Percentiles rank a stretch among this genome's conserved stretches.
Evolutionary conservation across 2,797 vertebrate species (phyloP).

Genomic region (Halcyon chelicuti): DNA sequence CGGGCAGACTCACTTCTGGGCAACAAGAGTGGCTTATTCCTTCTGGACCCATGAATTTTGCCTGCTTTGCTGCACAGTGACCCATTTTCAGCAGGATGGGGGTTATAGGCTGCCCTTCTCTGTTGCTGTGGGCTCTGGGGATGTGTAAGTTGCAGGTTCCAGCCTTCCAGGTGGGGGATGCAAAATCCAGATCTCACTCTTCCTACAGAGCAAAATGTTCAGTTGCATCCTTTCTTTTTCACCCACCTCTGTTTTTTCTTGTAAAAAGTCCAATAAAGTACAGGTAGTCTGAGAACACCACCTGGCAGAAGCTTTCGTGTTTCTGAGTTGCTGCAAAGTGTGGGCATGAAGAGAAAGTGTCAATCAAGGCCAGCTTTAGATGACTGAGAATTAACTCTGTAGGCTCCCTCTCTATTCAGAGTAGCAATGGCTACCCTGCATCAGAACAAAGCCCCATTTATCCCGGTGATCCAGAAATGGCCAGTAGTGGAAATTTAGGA

Average conservation of each 20-base stretch:
- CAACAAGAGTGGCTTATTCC: neutral
- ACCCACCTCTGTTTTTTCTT: neutral
- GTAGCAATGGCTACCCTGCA: neutral
- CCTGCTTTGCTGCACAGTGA: conserved; percentile 4
- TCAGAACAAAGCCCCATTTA: neutral
- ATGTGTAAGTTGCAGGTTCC: neutral
- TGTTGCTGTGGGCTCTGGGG: neutral
- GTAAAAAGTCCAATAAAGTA: neutral
- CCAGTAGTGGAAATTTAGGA: neutral
- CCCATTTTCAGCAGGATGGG: neutral
- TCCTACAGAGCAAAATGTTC: neutral
- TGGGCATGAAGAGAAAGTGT: neutral
- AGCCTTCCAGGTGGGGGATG: neutral
- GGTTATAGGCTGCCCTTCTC: neutral
- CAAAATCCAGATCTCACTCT: neutral
- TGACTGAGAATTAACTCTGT: neutral
- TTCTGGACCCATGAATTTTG: neutral
- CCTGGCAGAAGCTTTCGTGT: neutral
- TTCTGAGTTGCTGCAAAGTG: neutral
- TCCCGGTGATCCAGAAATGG: neutral
- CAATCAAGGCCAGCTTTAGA: neutral
- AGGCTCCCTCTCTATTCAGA: neutral
- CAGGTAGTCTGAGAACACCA: neutral
- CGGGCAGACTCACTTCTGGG: neutral
- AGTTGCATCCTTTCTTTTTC: neutral